Evolutionary conservation across 2,888 invertebrate genomes (phyloP), one percentile per base, ranked within the genome.

Genomic region (Mongoloraphidia duomilia): DNA sequence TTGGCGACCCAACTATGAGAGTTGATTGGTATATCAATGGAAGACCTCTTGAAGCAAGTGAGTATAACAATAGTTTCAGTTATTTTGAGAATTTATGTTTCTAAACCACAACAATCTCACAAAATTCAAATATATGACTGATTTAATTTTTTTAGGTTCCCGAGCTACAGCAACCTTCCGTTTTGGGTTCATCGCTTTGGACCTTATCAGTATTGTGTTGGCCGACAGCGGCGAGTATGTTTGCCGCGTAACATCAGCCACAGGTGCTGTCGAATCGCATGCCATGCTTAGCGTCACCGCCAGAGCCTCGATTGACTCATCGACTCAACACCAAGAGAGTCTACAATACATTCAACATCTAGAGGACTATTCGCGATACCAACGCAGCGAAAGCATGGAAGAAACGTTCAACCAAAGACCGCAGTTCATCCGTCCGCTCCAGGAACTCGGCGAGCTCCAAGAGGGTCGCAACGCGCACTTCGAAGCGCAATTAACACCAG

Each of bases 1-100:
- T 94, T 63, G 94, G 94, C 57, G 96, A 97, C 71, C 93, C 95
- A 55, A 86, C 85, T 46, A 91, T 96, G 91, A 83, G 83, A 63
- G 89, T 96, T 59, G 93, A 95, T 72, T 97, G 95, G 95, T 90
- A 83, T 65, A 80, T 86, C 63, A 92, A 96, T 69, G 93, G 92
- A 61, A 80, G 81, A 72, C 85, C 88, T 63, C 77, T 96, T 61
- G 83, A 85, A 77, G 91, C 91, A 64, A 91, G 94, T 93, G 72
- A 76, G 87, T 76, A 57, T 42, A 34, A 33, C 43, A 9, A 47
- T 45, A 34, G 38, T 48, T 44, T 47, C 34, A 44, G 26, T 8
- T n/a, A 26, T 9, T 43, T 10, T 13, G 6, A n/a, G 40, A 46
- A n/a, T 37, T 12, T 1, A 12, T 2, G n/a, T n/a, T 3, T 11